Evolutionary conservation across 2,888 invertebrate species (phyloP).

Genomic region (Lasioglossum morio): DNA sequence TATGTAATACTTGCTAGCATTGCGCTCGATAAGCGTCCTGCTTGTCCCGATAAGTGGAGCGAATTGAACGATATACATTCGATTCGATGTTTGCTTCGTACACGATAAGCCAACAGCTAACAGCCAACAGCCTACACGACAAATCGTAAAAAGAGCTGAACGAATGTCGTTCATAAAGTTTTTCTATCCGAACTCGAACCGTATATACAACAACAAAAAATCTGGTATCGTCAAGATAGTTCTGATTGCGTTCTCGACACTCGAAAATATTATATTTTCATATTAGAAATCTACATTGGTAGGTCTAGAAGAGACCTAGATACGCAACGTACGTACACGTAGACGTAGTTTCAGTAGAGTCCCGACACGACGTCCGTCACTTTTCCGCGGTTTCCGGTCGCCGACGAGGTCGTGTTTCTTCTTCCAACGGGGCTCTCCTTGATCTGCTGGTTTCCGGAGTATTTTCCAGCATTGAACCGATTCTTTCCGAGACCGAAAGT

Average conservation of each 20-base stretch:
- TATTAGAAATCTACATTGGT: too few species aligned
- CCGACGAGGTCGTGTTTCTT: slow-evolving; percentile 74
- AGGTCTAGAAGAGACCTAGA: not conserved
- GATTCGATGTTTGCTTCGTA: not conserved
- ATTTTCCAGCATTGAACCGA: slow-evolving; percentile 82
- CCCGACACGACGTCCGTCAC: slow-evolving; percentile 83
- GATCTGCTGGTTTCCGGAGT: slow-evolving; percentile 77
- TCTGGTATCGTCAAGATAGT: not conserved
- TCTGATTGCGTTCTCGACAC: too few species aligned
- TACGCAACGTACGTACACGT: too few species aligned
- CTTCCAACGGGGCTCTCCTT: slow-evolving; percentile 67
- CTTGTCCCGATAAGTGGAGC: slow-evolving; percentile 6
- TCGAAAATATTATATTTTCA: too few species aligned
- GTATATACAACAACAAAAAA: slow-evolving; percentile 33
- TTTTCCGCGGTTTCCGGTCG: slow-evolving; percentile 78
- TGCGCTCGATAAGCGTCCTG: slow-evolving; percentile 45
- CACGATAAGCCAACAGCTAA: not conserved
- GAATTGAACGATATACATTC: slow-evolving; percentile 8
- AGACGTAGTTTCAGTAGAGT: slow-evolving; percentile 75
- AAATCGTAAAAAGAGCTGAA: not conserved
- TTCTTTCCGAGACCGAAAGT: slow-evolving; percentile 81
- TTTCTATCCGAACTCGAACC: slow-evolving; percentile 5
- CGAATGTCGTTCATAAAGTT: slow-evolving; percentile 15
- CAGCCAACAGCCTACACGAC: not conserved
- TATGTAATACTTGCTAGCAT: slow-evolving; percentile 64